Conservation (phyloP, 2,113 vertebrate genomes). For the Stictonetta naevosa region DNA sequence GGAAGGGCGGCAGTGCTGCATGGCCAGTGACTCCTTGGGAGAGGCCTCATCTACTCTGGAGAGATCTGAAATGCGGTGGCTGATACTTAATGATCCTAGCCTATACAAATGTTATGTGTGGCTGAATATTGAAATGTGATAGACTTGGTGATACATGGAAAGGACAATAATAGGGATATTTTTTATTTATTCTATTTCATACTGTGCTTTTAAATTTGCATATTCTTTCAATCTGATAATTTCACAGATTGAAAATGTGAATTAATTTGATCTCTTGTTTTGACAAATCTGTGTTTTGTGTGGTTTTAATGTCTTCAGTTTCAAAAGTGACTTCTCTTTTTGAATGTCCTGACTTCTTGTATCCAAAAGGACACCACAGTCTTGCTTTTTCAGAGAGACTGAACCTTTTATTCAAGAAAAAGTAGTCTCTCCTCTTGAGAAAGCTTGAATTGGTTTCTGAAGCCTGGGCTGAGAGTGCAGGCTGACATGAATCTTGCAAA, state of each 20-base stretch:
- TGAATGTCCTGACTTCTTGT: neutral
- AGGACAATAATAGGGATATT: neutral
- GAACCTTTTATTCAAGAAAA: neutral
- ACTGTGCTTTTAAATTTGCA: neutral
- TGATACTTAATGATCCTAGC: neutral
- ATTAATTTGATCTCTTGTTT: neutral
- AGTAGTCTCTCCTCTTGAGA: neutral
- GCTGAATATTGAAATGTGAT: neutral
- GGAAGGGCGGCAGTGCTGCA: neutral
- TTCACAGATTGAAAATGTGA: neutral
- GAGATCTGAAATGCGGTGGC: neutral
- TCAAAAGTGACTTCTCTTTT: neutral
- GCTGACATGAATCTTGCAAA: neutral
- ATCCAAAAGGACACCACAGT: neutral
- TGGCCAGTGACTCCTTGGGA: neutral
- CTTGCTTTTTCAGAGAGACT: neutral
- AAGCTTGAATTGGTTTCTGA: neutral
- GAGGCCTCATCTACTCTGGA: neutral
- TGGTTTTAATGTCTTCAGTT: neutral
- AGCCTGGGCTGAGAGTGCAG: rapidly evolving
- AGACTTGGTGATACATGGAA: neutral
- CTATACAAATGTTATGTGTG: neutral
- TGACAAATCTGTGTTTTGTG: neutral
- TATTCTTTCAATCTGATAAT: neutral
- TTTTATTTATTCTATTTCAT: neutral